These are phyloP conservation scores for Melanotaenia maccullochi DNA, from an alignment of 2,797 vertebrate species.

Conservation along the genomic window DNA sequence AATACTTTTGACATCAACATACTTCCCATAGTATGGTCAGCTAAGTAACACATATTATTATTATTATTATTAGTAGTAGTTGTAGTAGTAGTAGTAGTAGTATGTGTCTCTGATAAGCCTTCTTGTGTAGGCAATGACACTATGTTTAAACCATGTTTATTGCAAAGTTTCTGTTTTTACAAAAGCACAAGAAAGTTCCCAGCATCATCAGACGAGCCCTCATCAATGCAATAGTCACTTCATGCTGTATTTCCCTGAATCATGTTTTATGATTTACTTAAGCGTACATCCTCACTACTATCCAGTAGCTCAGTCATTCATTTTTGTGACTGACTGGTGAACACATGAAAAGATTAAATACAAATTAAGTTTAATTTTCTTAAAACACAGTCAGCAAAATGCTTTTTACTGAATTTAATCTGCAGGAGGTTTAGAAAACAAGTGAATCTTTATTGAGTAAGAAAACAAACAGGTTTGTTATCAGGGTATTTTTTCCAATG, in stretches of 20 bases:
- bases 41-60: not conserved
- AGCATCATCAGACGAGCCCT: constrained; percentile 20
- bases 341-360: not conserved
- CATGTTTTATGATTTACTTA: constrained; percentile 31
- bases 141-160: constrained; percentile 13
- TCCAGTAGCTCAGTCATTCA: not conserved
- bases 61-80: no score
- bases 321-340: not conserved
- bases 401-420: not conserved
- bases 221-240: constrained; percentile 9
- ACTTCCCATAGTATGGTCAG: not conserved
- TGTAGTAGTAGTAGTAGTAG: no score
- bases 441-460: not conserved
- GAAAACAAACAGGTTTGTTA: no score
- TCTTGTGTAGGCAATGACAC: constrained; percentile 29
- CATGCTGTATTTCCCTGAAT: constrained; percentile 21
- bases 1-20: not conserved
- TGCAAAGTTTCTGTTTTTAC: constrained; percentile 9
- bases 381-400: not conserved
- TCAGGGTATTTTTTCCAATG: constrained; percentile 1
- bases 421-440: not conserved
- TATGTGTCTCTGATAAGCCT: not conserved
- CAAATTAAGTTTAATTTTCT: not conserved
- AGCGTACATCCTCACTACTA: not conserved
- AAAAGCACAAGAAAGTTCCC: constrained; percentile 8